Evolutionary conservation across 2,888 invertebrate species (phyloP).

Genomic region (Andrena praecox): DNA sequence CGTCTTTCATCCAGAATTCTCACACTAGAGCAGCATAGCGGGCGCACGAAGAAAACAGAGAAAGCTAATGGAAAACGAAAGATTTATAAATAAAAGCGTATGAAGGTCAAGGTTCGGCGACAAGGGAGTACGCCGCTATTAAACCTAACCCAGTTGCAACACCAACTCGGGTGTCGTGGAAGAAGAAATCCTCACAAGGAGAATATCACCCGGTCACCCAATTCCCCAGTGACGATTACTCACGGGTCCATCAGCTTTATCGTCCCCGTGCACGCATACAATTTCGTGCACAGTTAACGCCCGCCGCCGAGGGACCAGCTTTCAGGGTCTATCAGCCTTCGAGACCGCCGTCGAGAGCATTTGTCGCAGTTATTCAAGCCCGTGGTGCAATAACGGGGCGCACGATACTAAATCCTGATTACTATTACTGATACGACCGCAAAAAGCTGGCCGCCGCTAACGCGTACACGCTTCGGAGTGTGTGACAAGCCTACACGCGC

Average conservation of each 20-base stretch:
- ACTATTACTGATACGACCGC: conserved; percentile 69
- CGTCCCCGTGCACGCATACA: conserved; percentile 15
- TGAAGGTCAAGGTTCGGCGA: too few relatives aligned
- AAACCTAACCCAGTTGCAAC: too few relatives aligned
- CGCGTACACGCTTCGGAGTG: conserved; percentile 28
- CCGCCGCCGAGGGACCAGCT: conserved; percentile 22
- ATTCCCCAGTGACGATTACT: not conserved
- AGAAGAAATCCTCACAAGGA: not conserved
- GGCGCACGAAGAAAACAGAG: too few relatives aligned
- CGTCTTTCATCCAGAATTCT: too few relatives aligned
- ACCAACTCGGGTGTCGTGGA: too few relatives aligned
- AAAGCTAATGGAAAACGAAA: too few relatives aligned
- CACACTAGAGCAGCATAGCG: too few relatives aligned
- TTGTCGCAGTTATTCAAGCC: conserved; percentile 67
- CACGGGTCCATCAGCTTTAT: not conserved
- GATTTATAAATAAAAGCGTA: too few relatives aligned
- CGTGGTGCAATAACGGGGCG: conserved; percentile 67
- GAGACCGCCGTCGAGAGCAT: conserved; percentile 45
- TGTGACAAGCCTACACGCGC: conserved; percentile 9
- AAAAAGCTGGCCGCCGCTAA: conserved; percentile 61
- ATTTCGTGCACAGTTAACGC: conserved; percentile 54
- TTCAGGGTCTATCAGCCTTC: conserved; percentile 12
- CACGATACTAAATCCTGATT: conserved; percentile 72
- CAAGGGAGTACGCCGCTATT: too few relatives aligned
- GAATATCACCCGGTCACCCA: conserved; percentile 23